Evolutionary conservation across 2,797 vertebrate genomes (phyloP).

Genomic region (Adrianichthys oophorus): DNA sequence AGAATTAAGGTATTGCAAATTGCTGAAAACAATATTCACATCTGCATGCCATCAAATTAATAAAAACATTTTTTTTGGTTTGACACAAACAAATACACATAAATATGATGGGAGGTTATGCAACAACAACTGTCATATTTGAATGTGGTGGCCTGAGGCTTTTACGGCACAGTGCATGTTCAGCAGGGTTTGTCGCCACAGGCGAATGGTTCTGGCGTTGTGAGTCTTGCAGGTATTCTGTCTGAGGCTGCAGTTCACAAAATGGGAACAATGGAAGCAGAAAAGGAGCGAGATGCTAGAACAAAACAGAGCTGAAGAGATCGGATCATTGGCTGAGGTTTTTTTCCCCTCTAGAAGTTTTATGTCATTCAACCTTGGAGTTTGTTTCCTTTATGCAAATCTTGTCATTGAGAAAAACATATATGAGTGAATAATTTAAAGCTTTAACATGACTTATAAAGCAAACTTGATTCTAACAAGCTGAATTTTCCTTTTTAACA

Average conservation of each 20-base stretch:
- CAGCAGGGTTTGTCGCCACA: constrained; percentile 26
- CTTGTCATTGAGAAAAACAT: constrained; percentile 1
- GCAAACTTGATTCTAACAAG: too few species aligned
- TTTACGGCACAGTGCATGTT: constrained; percentile 16
- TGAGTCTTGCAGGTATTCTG: constrained; percentile 43
- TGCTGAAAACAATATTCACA: too few species aligned
- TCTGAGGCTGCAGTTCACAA: constrained; percentile 40
- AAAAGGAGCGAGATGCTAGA: background rate
- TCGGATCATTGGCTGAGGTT: constrained; percentile 27
- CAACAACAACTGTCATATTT: background rate
- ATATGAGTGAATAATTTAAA: too few species aligned
- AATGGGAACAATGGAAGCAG: constrained; percentile 34
- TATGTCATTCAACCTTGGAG: constrained; percentile 19
- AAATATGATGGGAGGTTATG: too few species aligned
- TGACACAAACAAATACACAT: too few species aligned
- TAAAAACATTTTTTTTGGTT: too few species aligned
- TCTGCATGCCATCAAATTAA: too few species aligned
- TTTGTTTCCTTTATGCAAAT: constrained; percentile 6
- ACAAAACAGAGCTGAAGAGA: constrained; percentile 14
- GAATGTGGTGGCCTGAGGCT: constrained; percentile 23
- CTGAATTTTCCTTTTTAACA: too few species aligned
- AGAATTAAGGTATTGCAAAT: too few species aligned
- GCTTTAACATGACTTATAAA: too few species aligned
- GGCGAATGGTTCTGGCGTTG: constrained; percentile 25
- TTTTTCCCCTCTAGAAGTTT: constrained; percentile 24